phyloP scores from a whole-genome alignment of 1,140 invertebrate species.

The Colletes gigas region DNA sequence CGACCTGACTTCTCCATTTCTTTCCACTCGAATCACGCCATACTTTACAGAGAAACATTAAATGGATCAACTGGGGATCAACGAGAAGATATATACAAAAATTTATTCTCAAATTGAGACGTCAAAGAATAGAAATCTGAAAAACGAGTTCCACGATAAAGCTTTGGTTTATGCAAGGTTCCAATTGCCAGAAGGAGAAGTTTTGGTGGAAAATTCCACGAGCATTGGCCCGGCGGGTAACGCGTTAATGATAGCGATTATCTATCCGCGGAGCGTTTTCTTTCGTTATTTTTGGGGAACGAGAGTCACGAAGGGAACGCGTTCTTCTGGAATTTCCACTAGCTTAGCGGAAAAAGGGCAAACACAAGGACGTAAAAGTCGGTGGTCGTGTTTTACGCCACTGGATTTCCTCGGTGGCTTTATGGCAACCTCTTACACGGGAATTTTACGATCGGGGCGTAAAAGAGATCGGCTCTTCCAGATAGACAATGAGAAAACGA shows the following conservation, averaged over 20 bases:
- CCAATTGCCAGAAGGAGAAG: no score
- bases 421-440: neutral
- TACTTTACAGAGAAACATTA: no score
- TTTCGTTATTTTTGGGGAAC: neutral
- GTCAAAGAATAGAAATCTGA: no score
- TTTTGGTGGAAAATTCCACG: no score
- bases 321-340: neutral
- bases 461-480: neutral
- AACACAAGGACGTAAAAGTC: constrained; percentile 23
- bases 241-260: neutral
- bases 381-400: constrained; percentile 12
- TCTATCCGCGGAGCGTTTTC: neutral
- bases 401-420: constrained; percentile 1
- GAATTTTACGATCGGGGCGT: constrained; percentile 17
- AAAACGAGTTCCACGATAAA: no score
- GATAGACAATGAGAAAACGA: neutral
- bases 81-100: no score
- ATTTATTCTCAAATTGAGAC: no score
- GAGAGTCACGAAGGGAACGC: neutral
- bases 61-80: no score
- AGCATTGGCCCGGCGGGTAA: no score
- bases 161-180: no score
- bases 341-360: neutral
- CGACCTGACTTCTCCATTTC: no score
- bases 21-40: neutral